phyloP scores from a whole-genome alignment of 2,113 vertebrate species.

The Euleptes europaea region DNA sequence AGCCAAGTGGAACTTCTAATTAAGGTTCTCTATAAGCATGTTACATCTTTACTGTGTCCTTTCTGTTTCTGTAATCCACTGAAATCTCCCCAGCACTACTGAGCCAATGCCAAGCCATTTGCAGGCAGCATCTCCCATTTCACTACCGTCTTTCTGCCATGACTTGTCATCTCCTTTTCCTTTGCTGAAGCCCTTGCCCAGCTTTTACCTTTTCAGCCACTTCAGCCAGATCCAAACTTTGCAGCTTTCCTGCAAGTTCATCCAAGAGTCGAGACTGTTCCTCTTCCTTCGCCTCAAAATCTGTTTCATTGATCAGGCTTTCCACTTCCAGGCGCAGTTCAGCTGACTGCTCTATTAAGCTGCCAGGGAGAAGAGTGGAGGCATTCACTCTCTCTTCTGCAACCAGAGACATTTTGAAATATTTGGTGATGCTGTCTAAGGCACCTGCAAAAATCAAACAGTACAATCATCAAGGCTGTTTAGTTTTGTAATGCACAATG shows the following conservation, averaged over 20 bases:
- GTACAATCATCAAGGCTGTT: background rate
- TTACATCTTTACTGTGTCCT: background rate
- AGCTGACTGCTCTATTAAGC: conserved; percentile 77
- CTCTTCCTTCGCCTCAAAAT: conserved; percentile 82
- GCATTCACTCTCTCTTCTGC: conserved; percentile 87
- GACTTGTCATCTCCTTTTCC: background rate
- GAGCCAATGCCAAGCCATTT: background rate
- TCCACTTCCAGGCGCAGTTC: conserved; percentile 79
- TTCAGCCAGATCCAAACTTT: conserved; percentile 87
- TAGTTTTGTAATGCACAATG: background rate
- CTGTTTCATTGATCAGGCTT: conserved; percentile 79
- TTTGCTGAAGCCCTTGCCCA: background rate
- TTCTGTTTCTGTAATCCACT: background rate
- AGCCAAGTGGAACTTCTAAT: background rate
- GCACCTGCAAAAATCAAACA: conserved; percentile 81
- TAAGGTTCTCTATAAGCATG: background rate
- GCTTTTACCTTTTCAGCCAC: conserved; percentile 82
- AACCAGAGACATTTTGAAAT: conserved; percentile 86
- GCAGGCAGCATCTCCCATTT: background rate
- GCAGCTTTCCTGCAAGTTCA: conserved; percentile 88
- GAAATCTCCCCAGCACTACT: background rate
- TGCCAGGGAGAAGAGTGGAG: conserved; percentile 77
- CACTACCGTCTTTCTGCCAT: background rate
- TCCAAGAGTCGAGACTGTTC: conserved; percentile 88
- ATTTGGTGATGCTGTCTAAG: conserved; percentile 87